phyloP scores from a whole-genome alignment of 2,797 vertebrate species.

The Hozukius guyotensis region DNA sequence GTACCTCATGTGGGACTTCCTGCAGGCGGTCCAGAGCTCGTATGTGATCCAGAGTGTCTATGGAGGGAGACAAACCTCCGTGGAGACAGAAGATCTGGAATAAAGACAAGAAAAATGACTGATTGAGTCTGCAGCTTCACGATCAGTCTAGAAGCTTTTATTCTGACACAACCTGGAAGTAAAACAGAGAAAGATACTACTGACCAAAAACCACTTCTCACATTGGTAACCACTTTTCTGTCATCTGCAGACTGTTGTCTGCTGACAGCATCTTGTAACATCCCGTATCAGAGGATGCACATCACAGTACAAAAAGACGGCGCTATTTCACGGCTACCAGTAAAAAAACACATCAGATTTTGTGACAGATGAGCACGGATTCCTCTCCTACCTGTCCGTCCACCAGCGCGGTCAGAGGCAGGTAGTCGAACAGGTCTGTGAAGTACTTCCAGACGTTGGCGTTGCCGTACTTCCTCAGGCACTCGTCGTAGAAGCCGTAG shows the following conservation, averaged over 20 bases:
- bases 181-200: background rate
- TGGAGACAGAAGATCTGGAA: slow-evolving; percentile 95
- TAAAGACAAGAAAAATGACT: background rate
- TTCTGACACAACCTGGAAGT: background rate
- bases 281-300: too few relatives aligned
- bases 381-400: slow-evolving; percentile 88
- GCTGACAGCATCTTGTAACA: background rate
- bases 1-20: slow-evolving; percentile 96
- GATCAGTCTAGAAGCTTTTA: background rate
- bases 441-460: slow-evolving; percentile 98
- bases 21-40: slow-evolving; percentile 95
- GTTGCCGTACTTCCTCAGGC: slow-evolving; percentile 96
- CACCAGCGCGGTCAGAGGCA: slow-evolving; percentile 95
- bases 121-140: background rate
- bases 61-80: slow-evolving; percentile 93
- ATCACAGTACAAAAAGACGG: background rate
- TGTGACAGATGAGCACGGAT: background rate
- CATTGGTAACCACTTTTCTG: background rate
- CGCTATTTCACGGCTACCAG: background rate
- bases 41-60: slow-evolving; percentile 98
- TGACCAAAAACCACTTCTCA: background rate
- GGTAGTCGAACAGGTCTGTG: slow-evolving; percentile 97
- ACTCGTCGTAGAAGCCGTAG: slow-evolving; percentile 97
- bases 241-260: background rate
- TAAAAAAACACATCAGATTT: background rate